phyloP scores from a whole-genome alignment of 2,113 vertebrate species.

The Python bivittatus region DNA sequence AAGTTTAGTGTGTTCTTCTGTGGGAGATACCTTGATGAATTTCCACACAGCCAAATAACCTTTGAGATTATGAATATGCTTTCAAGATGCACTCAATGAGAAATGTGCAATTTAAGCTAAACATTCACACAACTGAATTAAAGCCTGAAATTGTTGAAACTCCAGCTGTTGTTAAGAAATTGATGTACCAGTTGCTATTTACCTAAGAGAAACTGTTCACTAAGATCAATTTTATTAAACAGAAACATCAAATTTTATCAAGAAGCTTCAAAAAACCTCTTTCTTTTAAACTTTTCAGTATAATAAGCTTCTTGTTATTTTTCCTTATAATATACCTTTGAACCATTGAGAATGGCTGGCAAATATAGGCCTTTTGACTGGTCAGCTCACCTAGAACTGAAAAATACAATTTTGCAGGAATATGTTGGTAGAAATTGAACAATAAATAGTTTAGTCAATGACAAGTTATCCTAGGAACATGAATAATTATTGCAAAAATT shows the following conservation, averaged over 20 bases:
- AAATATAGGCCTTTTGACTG: background rate
- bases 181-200: conserved; percentile 71
- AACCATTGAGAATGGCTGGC: background rate
- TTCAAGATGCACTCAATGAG: conserved; percentile 66
- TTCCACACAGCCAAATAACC: conserved; percentile 28
- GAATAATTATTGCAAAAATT: background rate
- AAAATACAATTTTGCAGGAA: background rate
- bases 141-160: conserved; percentile 63
- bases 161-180: conserved; percentile 66
- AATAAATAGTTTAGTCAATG: background rate
- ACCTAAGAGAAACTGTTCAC: conserved; percentile 71
- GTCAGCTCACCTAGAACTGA: background rate
- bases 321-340: background rate
- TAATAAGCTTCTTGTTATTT: background rate
- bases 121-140: conserved; percentile 68
- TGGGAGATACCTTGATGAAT: conserved; percentile 23
- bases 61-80: conserved; percentile 39
- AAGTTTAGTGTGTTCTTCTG: conserved; percentile 17
- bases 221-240: conserved; percentile 57
- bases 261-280: conserved; percentile 27
- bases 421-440: background rate
- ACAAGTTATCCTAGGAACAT: background rate
- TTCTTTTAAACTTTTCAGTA: conserved; percentile 31
- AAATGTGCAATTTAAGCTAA: conserved; percentile 68
- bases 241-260: conserved; percentile 30